Conservation (phyloP, 2,797 vertebrate species). For the Hippoglossus hippoglossus region DNA sequence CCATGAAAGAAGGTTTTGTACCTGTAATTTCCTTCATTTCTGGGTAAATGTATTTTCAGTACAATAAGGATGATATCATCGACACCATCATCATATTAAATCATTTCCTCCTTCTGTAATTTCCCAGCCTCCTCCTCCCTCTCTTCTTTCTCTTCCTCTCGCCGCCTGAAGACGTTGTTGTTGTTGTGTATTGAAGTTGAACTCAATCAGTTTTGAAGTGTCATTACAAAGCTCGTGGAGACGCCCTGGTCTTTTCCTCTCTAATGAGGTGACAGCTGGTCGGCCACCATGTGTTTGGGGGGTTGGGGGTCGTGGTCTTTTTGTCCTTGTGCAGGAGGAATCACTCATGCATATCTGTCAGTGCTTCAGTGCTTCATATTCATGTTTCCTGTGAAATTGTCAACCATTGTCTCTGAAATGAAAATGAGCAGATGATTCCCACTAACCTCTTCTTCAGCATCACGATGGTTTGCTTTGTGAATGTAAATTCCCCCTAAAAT, state of each 20-base stretch:
- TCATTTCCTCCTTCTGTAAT: conserved; percentile 49
- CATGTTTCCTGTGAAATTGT: not conserved
- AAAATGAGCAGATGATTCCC: no score
- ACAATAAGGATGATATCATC: conserved; percentile 48
- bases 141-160: not conserved
- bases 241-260: conserved; percentile 27
- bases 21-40: not conserved
- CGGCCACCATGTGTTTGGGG: conserved; percentile 23
- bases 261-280: conserved; percentile 52
- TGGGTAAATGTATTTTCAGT: not conserved
- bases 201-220: not conserved
- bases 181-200: not conserved
- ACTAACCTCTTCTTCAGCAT: no score
- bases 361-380: not conserved
- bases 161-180: not conserved
- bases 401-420: not conserved
- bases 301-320: conserved; percentile 6
- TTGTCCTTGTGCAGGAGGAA: conserved; percentile 22
- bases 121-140: conserved; percentile 37
- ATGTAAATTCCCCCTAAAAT: no score
- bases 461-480: no score
- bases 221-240: conserved; percentile 5
- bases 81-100: conserved; percentile 21
- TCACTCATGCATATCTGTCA: conserved; percentile 27
- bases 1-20: not conserved